Percentiles rank a stretch among this genome's conserved stretches.
These are phyloP conservation scores for Philopotamus ludificatus DNA, from an alignment of 1,140 invertebrate genomes.

Conservation along the genomic window DNA sequence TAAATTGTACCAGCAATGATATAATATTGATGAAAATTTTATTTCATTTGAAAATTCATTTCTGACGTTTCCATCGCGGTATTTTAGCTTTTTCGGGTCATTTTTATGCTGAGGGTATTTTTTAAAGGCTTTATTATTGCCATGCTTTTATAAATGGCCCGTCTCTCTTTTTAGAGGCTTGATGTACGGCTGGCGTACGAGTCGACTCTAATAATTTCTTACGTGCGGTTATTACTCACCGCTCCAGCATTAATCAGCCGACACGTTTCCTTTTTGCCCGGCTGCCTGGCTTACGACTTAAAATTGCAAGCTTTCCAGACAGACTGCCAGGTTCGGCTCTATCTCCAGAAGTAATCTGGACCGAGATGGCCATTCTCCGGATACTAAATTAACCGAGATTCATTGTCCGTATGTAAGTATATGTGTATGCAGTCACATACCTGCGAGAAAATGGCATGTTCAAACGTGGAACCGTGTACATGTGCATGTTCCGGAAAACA, in stretches of 20 bases:
- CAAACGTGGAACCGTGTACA: no score
- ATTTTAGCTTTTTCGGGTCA: neutral
- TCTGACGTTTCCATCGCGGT: neutral
- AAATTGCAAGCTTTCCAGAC: neutral
- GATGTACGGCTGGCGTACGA: conserved; percentile 13
- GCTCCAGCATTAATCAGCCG: conserved; percentile 25
- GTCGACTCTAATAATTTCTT: conserved; percentile 32
- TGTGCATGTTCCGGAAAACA: no score
- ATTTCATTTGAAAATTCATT: no score
- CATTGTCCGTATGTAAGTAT: no score
- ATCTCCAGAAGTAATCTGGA: neutral
- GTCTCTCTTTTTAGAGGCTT: conserved; percentile 12
- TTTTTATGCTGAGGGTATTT: neutral
- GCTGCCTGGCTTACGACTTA: neutral
- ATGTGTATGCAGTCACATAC: no score
- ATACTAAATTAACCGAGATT: no score
- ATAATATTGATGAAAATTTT: no score
- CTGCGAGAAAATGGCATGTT: no score
- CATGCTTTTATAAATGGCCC: conserved; percentile 6
- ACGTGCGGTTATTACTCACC: conserved; percentile 33
- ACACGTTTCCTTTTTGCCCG: conserved; percentile 1
- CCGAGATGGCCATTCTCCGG: no score
- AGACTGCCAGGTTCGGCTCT: neutral
- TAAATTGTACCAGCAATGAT: no score
- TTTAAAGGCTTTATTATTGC: conserved; percentile 9